Percentiles rank a stretch among this genome's conserved stretches.
phyloP scores from a whole-genome alignment of 2,113 vertebrate genomes.

The Melierax canorus region DNA sequence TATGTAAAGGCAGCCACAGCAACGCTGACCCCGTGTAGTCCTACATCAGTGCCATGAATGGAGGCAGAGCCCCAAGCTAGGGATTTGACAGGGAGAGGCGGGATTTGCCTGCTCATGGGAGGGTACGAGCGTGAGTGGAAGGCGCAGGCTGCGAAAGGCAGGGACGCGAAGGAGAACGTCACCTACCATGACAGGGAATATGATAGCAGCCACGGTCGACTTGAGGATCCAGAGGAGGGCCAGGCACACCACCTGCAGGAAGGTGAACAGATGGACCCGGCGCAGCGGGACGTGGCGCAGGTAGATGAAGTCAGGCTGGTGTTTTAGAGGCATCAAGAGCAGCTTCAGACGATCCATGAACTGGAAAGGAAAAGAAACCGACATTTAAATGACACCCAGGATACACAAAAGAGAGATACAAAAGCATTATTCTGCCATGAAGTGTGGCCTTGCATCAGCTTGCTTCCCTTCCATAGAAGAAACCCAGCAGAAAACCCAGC shows the following conservation, averaged over 20 bases:
- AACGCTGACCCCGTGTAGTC: fast-evolving
- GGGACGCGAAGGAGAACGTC: fast-evolving
- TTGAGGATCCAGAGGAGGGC: constrained; percentile 97
- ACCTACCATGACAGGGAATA: constrained; percentile 97
- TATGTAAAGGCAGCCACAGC: background rate
- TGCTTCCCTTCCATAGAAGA: background rate
- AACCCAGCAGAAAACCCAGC: background rate
- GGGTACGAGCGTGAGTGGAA: fast-evolving
- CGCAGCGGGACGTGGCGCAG: constrained; percentile 93
- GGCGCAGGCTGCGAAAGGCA: background rate
- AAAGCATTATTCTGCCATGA: background rate
- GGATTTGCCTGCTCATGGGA: background rate
- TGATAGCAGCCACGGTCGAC: constrained; percentile 96
- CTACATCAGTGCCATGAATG: fast-evolving
- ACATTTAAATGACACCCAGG: background rate
- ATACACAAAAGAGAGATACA: too few relatives aligned
- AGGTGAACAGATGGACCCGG: constrained; percentile 96
- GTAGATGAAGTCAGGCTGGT: constrained; percentile 97
- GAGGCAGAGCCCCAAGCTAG: background rate
- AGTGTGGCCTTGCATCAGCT: background rate
- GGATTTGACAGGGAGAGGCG: background rate
- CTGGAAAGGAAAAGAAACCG: constrained; percentile 55
- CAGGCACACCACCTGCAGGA: constrained; percentile 90
- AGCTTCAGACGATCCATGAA: constrained; percentile 98
- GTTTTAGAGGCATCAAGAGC: constrained; percentile 96